A percentile compares a stretch with the other conserved stretches of the same genome.
Conservation (phyloP, 1,140 invertebrate genomes). For the Leucophenga varia region DNA sequence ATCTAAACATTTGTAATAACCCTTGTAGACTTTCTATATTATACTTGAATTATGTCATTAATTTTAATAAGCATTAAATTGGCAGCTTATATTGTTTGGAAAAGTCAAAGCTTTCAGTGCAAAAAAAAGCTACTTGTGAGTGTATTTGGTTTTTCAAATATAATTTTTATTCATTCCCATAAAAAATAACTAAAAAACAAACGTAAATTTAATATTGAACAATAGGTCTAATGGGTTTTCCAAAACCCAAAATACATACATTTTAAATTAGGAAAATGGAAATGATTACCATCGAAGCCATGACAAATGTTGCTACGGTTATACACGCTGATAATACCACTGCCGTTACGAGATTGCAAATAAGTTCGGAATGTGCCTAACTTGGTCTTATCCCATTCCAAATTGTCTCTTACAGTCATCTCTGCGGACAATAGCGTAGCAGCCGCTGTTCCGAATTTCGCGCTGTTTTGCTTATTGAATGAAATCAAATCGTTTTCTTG, state of each 20-base stretch:
- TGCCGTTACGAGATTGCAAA: slow-evolving; percentile 25
- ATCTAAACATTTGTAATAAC: no score
- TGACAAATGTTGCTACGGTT: slow-evolving; percentile 28
- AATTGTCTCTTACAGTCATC: slow-evolving; percentile 26
- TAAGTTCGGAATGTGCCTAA: slow-evolving; percentile 31
- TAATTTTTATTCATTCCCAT: no score
- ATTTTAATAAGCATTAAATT: no score
- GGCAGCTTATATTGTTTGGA: no score
- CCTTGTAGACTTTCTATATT: not conserved
- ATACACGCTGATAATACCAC: slow-evolving; percentile 19
- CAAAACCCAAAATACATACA: no score
- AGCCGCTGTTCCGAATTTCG: slow-evolving; percentile 31
- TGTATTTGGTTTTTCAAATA: no score
- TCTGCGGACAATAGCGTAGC: slow-evolving; percentile 30
- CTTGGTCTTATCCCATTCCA: slow-evolving; percentile 27
- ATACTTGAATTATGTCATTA: no score
- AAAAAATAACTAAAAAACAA: no score
- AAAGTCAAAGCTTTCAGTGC: no score
- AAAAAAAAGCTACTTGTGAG: no score
- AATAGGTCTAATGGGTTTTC: no score
- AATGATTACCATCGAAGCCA: slow-evolving; percentile 33
- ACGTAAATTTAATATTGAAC: no score
- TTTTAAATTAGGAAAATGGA: slow-evolving; percentile 28
- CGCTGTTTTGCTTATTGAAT: slow-evolving; percentile 27
- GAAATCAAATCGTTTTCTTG: slow-evolving; percentile 43